These are phyloP conservation scores for Corythaixoides concolor DNA, from an alignment of 2,113 vertebrate genomes.

Conservation along the genomic window DNA sequence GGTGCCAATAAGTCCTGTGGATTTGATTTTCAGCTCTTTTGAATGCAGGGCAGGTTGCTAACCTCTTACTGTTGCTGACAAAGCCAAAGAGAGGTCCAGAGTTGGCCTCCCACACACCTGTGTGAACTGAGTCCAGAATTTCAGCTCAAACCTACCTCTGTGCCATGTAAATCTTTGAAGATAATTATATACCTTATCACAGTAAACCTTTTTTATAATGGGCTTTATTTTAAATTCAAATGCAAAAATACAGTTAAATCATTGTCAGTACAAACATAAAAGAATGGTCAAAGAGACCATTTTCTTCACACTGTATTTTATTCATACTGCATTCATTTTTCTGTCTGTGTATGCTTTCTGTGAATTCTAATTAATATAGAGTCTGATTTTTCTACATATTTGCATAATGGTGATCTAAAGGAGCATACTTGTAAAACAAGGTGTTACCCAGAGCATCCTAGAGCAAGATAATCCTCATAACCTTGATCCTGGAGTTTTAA, in stretches of 20 bases:
- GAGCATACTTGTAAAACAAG: not conserved
- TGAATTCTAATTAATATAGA: not conserved
- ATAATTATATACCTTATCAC: not conserved
- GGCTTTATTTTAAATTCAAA: not conserved
- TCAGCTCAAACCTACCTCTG: not conserved
- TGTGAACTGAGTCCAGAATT: not conserved
- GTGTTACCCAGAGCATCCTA: not conserved
- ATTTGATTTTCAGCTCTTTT: not conserved
- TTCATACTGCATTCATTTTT: not conserved
- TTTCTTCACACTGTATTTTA: not conserved
- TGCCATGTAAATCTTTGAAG: not conserved
- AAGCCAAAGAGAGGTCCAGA: not conserved
- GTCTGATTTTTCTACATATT: not conserved
- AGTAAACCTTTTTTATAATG: not conserved
- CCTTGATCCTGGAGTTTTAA: not conserved
- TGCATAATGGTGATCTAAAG: not conserved
- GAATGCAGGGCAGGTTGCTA: not conserved
- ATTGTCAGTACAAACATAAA: not conserved
- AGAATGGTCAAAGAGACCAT: not conserved
- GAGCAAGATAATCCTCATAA: not conserved
- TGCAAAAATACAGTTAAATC: not conserved
- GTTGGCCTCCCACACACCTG: not conserved
- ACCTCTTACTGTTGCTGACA: not conserved
- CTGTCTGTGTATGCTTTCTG: not conserved
- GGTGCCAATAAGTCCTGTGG: not conserved